Percentiles rank a stretch among this genome's conserved stretches.
phyloP scores from a whole-genome alignment of 2,113 vertebrate genomes.

The Spheniscus mendiculus region DNA sequence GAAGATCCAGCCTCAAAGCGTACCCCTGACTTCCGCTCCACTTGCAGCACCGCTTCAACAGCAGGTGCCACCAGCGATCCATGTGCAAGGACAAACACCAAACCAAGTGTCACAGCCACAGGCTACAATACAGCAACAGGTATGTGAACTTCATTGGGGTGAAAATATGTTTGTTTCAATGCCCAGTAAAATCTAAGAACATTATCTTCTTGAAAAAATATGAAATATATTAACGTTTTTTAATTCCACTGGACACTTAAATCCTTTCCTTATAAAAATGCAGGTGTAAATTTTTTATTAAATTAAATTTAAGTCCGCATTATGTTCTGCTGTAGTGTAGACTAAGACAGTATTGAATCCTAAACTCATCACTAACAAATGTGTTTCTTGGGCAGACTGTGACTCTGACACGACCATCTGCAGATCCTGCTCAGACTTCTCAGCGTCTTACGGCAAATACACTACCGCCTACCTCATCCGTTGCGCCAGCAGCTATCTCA shows the following conservation, averaged over 20 bases:
- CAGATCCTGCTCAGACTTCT: slow-evolving; percentile 81
- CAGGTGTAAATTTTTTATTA: background rate
- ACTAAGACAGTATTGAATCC: background rate
- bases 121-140: slow-evolving; percentile 76
- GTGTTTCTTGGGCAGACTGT: slow-evolving; percentile 78
- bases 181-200: too few species aligned
- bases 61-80: slow-evolving; percentile 80
- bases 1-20: slow-evolving; percentile 77
- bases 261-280: background rate
- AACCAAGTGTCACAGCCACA: slow-evolving; percentile 73
- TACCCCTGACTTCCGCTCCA: slow-evolving; percentile 68
- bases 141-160: background rate
- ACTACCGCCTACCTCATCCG: slow-evolving; percentile 74
- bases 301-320: background rate
- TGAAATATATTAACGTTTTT: background rate
- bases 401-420: slow-evolving; percentile 79
- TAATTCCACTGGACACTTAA: background rate
- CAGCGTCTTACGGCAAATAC: slow-evolving; percentile 83
- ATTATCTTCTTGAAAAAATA: background rate
- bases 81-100: slow-evolving; percentile 79
- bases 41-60: slow-evolving; percentile 84
- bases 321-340: background rate
- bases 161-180: background rate
- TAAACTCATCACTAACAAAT: background rate
- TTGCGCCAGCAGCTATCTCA: slow-evolving; percentile 70